Percentiles rank a stretch among this genome's conserved stretches.
phyloP scores from a whole-genome alignment of 2,113 vertebrate genomes.

The Rousettus leschenaultii region DNA sequence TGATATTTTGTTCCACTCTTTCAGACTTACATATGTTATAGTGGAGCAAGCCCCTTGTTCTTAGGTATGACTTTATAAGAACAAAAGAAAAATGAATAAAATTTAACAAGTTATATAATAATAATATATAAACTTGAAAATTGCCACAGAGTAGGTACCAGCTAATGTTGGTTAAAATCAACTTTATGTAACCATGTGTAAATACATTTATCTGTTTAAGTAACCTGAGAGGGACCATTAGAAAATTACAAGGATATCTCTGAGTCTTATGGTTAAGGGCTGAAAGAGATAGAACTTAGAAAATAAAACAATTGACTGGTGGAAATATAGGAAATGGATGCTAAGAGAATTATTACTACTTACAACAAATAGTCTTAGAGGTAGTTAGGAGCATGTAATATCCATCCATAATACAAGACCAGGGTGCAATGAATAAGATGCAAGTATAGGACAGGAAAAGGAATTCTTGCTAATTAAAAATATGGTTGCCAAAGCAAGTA shows the following conservation, averaged over 20 bases:
- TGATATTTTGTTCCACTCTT: not conserved
- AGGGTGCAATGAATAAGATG: not conserved
- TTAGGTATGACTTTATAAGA: not conserved
- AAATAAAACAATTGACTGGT: not conserved
- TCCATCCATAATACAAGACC: not conserved
- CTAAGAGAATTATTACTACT: not conserved
- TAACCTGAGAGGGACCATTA: not conserved
- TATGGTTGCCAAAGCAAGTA: not conserved
- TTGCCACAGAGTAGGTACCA: not conserved
- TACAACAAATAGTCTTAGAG: not conserved
- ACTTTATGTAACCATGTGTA: not conserved
- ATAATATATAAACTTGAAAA: not conserved
- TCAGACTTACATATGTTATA: not conserved
- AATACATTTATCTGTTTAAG: not conserved
- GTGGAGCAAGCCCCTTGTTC: not conserved
- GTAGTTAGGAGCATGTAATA: not conserved
- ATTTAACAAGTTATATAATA: not conserved
- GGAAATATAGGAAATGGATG: not conserved
- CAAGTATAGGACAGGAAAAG: not conserved
- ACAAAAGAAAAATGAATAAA: not conserved
- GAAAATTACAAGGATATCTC: not conserved
- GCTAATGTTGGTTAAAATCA: not conserved
- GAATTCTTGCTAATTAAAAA: not conserved
- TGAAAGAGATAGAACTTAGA: not conserved
- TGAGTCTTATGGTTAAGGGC: not conserved